These are phyloP conservation scores for Myocastor coypus DNA, from an alignment of 2,113 vertebrate species.

Conservation along the genomic window DNA sequence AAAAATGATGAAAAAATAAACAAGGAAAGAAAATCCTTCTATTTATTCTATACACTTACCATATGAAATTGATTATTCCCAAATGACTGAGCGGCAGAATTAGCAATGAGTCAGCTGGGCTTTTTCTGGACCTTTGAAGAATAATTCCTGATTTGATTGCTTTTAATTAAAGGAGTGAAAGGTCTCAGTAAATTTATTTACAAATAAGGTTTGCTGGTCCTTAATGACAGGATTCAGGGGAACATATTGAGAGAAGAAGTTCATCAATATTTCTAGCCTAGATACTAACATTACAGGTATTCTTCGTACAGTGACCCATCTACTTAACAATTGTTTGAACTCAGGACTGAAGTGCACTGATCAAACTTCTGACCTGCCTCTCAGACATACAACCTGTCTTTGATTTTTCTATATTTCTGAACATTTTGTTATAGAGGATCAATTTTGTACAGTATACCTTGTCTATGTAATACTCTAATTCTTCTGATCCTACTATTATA, in stretches of 20 bases:
- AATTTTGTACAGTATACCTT: not conserved
- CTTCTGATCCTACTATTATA: not conserved
- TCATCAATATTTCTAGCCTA: not conserved
- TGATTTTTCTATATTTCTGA: not conserved
- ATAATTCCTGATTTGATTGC: not conserved
- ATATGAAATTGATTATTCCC: not conserved
- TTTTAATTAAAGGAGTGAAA: conserved; percentile 54
- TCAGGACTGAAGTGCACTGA: not conserved
- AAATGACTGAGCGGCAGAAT: conserved; percentile 2
- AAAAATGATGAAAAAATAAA: not conserved
- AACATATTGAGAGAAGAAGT: not conserved
- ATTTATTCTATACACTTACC: not conserved
- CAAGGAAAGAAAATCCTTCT: not conserved
- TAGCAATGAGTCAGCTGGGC: not conserved
- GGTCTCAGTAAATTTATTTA: not conserved
- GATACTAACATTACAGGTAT: not conserved
- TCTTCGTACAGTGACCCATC: not conserved
- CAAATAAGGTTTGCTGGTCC: not conserved
- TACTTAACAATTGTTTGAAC: not conserved
- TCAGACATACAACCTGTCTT: not conserved
- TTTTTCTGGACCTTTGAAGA: conserved; percentile 17
- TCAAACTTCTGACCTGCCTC: not conserved
- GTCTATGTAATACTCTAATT: not conserved
- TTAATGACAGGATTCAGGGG: not conserved
- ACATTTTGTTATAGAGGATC: not conserved